These are phyloP conservation scores for Solea solea DNA, from an alignment of 2,113 vertebrate genomes.

Conservation along the genomic window DNA sequence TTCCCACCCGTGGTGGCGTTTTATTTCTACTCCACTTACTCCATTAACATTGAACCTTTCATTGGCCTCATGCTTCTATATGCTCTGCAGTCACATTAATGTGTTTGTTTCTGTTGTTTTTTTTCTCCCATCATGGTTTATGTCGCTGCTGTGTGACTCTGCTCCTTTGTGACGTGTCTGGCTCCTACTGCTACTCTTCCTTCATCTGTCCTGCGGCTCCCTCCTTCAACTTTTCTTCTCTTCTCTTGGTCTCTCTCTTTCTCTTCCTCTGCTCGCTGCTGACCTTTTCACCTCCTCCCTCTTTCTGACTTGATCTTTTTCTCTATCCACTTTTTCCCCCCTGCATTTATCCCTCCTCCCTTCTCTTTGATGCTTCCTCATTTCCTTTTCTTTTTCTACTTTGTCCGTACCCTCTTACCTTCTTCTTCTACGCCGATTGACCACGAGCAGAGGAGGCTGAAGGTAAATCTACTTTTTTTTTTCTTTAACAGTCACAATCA, in stretches of 20 bases:
- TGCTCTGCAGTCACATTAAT: conserved; percentile 56
- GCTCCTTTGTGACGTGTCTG: conserved; percentile 82
- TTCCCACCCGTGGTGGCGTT: too few relatives aligned
- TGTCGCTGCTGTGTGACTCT: conserved; percentile 64
- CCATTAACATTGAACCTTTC: background rate
- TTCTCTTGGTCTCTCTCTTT: conserved; percentile 46
- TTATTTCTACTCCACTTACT: conserved; percentile 18
- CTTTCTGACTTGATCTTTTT: too few relatives aligned
- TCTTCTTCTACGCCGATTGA: background rate
- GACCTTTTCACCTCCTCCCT: conserved; percentile 22
- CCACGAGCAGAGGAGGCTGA: conserved; percentile 90
- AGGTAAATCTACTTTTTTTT: conserved; percentile 80
- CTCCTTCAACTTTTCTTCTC: too few relatives aligned
- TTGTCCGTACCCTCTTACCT: background rate
- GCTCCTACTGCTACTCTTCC: conserved; percentile 71
- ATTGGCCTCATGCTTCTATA: conserved; percentile 29
- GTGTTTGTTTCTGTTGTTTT: conserved; percentile 55
- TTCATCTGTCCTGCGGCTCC: background rate
- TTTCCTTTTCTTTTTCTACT: conserved; percentile 40
- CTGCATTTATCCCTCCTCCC: conserved; percentile 31
- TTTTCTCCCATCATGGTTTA: conserved; percentile 80
- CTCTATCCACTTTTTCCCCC: background rate
- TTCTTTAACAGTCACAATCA: background rate
- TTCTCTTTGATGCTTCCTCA: conserved; percentile 18
- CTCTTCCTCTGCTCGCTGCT: conserved; percentile 57